Conservation (phyloP, 30 jellyfish, hydroid and myxozoan species). For the Morbakka virulenta region DNA sequence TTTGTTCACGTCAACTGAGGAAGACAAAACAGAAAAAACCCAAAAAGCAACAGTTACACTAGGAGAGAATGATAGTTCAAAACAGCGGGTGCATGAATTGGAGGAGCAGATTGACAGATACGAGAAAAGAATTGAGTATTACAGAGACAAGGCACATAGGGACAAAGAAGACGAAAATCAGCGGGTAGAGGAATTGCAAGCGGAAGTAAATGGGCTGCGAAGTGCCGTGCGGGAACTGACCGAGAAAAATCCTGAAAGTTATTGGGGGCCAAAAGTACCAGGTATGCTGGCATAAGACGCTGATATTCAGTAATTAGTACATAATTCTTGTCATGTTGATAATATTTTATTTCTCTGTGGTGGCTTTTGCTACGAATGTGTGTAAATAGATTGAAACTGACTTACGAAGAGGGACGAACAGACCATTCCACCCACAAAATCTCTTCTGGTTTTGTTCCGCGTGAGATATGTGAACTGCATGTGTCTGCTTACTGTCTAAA, state of each 20-base stretch:
- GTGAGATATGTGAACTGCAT: no score
- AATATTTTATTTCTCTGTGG: neutral
- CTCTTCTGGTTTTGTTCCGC: no score
- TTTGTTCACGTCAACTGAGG: neutral
- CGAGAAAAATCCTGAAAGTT: slow-evolving; percentile 28
- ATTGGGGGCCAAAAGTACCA: slow-evolving; percentile 31
- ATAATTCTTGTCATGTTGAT: neutral
- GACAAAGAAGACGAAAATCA: slow-evolving; percentile 73
- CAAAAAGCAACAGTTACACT: neutral
- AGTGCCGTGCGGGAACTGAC: slow-evolving; percentile 50
- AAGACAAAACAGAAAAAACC: neutral
- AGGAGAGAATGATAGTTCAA: slow-evolving; percentile 22
- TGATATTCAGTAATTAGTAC: neutral
- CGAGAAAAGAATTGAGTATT: slow-evolving; percentile 89
- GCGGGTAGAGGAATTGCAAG: slow-evolving; percentile 80
- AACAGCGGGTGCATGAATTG: slow-evolving; percentile 53
- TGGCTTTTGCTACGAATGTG: neutral
- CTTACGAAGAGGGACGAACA: no score
- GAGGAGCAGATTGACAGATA: slow-evolving; percentile 87
- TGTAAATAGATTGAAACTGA: no score
- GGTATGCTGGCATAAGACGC: slow-evolving; percentile 37
- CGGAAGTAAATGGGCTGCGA: slow-evolving; percentile 75
- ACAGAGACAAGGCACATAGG: slow-evolving; percentile 77
- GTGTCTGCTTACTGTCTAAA: no score
- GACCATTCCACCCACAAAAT: no score